phyloP scores from a whole-genome alignment of 1,140 invertebrate genomes.

The Tachypleus tridentatus region DNA sequence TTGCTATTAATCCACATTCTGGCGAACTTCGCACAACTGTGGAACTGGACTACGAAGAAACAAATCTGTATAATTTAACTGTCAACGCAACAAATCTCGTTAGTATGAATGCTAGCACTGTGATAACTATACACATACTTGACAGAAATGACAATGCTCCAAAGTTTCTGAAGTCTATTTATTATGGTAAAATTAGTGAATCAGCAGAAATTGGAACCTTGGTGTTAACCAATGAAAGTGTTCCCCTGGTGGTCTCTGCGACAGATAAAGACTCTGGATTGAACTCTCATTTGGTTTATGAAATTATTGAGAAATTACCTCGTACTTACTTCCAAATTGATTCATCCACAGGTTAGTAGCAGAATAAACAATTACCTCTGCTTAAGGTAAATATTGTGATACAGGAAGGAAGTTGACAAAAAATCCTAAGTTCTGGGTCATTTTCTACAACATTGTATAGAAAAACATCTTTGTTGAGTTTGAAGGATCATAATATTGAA shows the following conservation, averaged over 20 bases:
- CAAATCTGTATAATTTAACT: conserved; percentile 65
- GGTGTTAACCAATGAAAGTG: conserved; percentile 46
- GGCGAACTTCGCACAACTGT: conserved; percentile 54
- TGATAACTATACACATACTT: conserved; percentile 36
- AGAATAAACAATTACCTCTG: neutral
- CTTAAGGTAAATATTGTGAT: neutral
- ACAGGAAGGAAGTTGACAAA: neutral
- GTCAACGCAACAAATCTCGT: conserved; percentile 76
- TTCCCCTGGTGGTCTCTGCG: conserved; percentile 62
- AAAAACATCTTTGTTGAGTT: too few species aligned
- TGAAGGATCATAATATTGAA: too few species aligned
- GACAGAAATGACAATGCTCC: conserved; percentile 71
- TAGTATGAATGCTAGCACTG: conserved; percentile 31
- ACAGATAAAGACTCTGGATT: conserved; percentile 64
- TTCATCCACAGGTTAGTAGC: conserved; percentile 56
- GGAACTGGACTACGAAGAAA: conserved; percentile 64
- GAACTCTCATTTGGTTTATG: conserved; percentile 68
- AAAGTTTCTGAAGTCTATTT: conserved; percentile 51
- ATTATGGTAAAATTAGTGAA: conserved; percentile 57
- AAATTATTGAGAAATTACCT: conserved; percentile 63
- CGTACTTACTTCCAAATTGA: conserved; percentile 69
- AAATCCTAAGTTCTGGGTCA: neutral
- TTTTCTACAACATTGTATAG: too few species aligned
- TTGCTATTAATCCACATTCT: conserved; percentile 70
- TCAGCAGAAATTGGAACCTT: conserved; percentile 53